Conservation (phyloP, 2,888 invertebrate genomes). For the Chrysolina americana region DNA sequence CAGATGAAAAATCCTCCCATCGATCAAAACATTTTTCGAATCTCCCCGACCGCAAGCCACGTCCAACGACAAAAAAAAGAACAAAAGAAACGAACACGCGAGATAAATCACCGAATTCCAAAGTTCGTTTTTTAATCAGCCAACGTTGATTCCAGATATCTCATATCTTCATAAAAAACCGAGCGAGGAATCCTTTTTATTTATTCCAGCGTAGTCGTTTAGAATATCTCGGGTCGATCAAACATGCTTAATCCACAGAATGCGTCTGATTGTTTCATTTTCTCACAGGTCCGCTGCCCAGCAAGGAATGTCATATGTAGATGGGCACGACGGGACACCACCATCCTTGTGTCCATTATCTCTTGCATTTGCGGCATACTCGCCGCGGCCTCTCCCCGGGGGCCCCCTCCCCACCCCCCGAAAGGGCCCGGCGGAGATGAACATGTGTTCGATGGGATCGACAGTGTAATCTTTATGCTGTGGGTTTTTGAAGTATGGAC, state of each 20-base stretch:
- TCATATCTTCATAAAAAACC: constrained; percentile 35
- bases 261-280: constrained; percentile 63
- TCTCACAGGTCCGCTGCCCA: constrained; percentile 58
- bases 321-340: constrained; percentile 58
- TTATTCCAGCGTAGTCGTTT: constrained; percentile 33
- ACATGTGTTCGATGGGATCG: background rate
- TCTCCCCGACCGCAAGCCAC: background rate
- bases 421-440: background rate
- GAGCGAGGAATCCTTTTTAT: constrained; percentile 29
- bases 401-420: constrained; percentile 29
- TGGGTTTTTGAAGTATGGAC: background rate
- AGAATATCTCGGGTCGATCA: constrained; percentile 37
- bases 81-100: constrained; percentile 30
- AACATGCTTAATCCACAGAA: constrained; percentile 54
- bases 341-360: constrained; percentile 44
- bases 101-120: constrained; percentile 46
- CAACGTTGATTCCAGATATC: constrained; percentile 34
- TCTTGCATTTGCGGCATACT: constrained; percentile 47
- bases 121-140: constrained; percentile 42
- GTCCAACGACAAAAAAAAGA: constrained; percentile 12
- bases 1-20: too few species aligned
- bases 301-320: constrained; percentile 63
- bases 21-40: background rate
- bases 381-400: constrained; percentile 41
- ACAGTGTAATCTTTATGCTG: background rate